Conservation (phyloP, 1,140 invertebrate genomes). For the Helicoverpa armigera region DNA sequence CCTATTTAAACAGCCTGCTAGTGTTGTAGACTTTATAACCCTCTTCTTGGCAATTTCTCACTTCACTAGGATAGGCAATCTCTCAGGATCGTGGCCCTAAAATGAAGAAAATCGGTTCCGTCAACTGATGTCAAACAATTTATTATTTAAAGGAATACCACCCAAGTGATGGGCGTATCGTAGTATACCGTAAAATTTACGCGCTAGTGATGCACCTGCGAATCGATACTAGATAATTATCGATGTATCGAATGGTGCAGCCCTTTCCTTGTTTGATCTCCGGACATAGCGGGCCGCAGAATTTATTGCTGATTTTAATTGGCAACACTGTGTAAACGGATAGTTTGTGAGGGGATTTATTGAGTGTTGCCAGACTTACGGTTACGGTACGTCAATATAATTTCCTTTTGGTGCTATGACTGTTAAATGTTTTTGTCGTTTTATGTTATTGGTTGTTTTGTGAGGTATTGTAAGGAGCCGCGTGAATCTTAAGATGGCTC, state of each 20-base stretch:
- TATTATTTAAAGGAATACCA: slow-evolving; percentile 41
- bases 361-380: slow-evolving; percentile 42
- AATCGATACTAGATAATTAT: slow-evolving; percentile 58
- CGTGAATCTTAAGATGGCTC: not conserved
- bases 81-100: not conserved
- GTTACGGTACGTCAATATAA: slow-evolving; percentile 31
- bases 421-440: slow-evolving; percentile 23
- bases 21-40: too few species aligned
- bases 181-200: slow-evolving; percentile 48
- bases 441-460: slow-evolving; percentile 1
- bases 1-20: too few species aligned
- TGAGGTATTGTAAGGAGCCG: not conserved
- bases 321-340: slow-evolving; percentile 41
- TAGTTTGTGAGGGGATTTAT: slow-evolving; percentile 43
- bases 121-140: slow-evolving; percentile 30
- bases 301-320: slow-evolving; percentile 59
- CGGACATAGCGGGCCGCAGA: slow-evolving; percentile 49
- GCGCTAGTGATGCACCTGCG: slow-evolving; percentile 55
- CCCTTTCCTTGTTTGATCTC: slow-evolving; percentile 63
- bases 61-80: not conserved
- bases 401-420: slow-evolving; percentile 33
- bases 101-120: slow-evolving; percentile 1
- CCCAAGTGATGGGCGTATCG: slow-evolving; percentile 39
- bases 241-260: slow-evolving; percentile 58
- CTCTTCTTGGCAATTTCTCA: not conserved